A percentile compares a stretch with the other conserved stretches of the same genome.
Conservation (phyloP, 2,797 vertebrate genomes). For the Schizopygopsis pylzovi region DNA sequence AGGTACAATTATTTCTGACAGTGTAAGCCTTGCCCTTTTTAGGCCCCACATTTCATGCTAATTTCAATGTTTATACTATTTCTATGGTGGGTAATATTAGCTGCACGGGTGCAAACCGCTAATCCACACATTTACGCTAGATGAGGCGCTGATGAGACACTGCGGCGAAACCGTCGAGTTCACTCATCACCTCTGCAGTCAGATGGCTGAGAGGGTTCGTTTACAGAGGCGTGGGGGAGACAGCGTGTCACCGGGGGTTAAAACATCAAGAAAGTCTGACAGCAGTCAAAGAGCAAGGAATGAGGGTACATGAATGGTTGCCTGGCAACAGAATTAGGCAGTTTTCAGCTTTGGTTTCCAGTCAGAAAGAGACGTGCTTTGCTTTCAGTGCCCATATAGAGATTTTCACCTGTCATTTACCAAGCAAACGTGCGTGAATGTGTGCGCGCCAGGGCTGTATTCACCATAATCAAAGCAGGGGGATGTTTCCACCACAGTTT, state of each 20-base stretch:
- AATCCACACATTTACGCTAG: constrained; percentile 24
- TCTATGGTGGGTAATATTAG: constrained; percentile 38
- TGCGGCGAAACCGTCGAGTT: constrained; percentile 2
- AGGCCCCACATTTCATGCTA: background rate
- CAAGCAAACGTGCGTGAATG: constrained; percentile 42
- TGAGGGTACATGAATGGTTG: constrained; percentile 72
- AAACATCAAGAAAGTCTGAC: constrained; percentile 52
- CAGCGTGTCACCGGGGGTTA: constrained; percentile 51
- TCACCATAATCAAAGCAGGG: background rate
- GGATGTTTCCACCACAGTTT: background rate
- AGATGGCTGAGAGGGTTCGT: constrained; percentile 25
- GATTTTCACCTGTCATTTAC: constrained; percentile 64
- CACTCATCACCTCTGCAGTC: constrained; percentile 51
- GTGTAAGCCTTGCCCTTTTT: background rate
- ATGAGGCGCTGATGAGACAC: constrained; percentile 29
- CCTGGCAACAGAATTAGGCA: constrained; percentile 76
- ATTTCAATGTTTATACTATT: constrained; percentile 16
- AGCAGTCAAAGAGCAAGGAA: constrained; percentile 50
- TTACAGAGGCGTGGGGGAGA: constrained; percentile 35
- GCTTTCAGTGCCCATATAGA: constrained; percentile 56
- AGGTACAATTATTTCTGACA: background rate
- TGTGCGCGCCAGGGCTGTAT: background rate
- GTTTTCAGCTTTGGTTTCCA: constrained; percentile 60
- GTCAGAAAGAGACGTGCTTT: constrained; percentile 52
- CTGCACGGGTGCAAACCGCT: constrained; percentile 7